These are phyloP conservation scores for Drosophila tripunctata DNA, from an alignment of 2,888 invertebrate genomes.

Conservation along the genomic window DNA sequence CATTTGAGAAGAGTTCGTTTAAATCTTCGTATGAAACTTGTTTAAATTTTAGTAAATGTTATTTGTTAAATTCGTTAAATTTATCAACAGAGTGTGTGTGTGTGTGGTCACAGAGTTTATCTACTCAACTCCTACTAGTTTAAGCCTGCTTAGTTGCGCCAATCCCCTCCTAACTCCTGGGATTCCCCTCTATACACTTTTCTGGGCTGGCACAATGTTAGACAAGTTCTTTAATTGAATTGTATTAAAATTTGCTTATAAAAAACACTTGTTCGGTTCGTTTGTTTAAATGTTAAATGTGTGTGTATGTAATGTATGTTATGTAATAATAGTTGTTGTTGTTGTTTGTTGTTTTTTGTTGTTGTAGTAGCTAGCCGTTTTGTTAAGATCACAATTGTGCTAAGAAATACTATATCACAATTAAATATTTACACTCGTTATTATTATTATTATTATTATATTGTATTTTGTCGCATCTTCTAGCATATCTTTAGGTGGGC, in stretches of 20 bases:
- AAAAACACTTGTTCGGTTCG: constrained; percentile 49
- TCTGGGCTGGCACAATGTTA: not conserved
- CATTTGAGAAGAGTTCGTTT: constrained; percentile 21
- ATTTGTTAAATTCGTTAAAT: constrained; percentile 65
- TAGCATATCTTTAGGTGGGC: constrained; percentile 56
- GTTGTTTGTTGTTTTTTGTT: constrained; percentile 9
- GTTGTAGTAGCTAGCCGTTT: constrained; percentile 73
- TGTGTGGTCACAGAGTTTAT: constrained; percentile 38
- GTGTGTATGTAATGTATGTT: constrained; percentile 28
- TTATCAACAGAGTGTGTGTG: too few relatives aligned
- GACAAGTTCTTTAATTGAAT: constrained; percentile 37
- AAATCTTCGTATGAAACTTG: constrained; percentile 42
- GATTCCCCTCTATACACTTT: constrained; percentile 28
- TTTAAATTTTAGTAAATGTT: constrained; percentile 22
- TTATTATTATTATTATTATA: constrained; percentile 43
- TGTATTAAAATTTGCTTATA: constrained; percentile 54
- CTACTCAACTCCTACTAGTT: constrained; percentile 29
- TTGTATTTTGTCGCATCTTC: constrained; percentile 30
- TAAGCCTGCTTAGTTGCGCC: constrained; percentile 30
- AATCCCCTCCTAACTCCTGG: constrained; percentile 32
- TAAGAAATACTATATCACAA: constrained; percentile 80
- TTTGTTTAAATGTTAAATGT: constrained; percentile 11
- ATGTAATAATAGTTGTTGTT: constrained; percentile 59
- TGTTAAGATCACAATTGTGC: constrained; percentile 77
- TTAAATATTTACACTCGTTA: constrained; percentile 74